Evolutionary conservation across 64 coral and sea anemone genomes (phyloP).

Genomic region (Hydrozoanthus tunicans): DNA sequence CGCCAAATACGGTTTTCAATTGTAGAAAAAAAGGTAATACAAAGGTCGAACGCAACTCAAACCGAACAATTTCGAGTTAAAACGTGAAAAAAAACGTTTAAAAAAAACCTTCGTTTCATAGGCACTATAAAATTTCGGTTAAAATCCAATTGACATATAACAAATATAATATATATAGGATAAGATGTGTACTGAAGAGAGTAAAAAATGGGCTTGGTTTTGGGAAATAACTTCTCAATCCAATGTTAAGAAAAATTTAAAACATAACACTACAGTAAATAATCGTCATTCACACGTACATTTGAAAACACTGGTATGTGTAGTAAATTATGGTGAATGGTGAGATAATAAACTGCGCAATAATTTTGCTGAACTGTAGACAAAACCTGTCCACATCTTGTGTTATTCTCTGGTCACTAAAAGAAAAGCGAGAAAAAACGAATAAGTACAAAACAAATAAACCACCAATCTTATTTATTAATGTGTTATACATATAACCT

Average conservation of each 20-base stretch:
- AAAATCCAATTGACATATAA: too few species aligned
- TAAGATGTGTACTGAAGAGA: too few species aligned
- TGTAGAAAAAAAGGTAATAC: neutral
- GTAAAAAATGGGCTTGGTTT: neutral
- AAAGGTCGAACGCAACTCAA: too few species aligned
- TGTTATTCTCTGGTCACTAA: conserved; percentile 90
- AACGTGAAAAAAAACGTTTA: neutral
- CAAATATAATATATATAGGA: too few species aligned
- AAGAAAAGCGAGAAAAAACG: neutral
- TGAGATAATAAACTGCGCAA: conserved; percentile 78
- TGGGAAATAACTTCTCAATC: neutral
- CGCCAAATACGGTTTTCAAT: too few species aligned
- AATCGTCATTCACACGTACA: neutral
- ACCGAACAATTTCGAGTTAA: neutral
- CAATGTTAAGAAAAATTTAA: neutral
- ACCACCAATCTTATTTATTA: too few species aligned
- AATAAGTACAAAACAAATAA: too few species aligned
- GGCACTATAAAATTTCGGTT: too few species aligned
- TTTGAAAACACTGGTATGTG: conserved; percentile 94
- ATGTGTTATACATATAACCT: too few species aligned
- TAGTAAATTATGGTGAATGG: conserved; percentile 94
- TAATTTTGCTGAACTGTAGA: conserved; percentile 73
- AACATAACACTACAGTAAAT: neutral
- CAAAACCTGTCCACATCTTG: conserved; percentile 96
- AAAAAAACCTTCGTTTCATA: too few species aligned